phyloP scores from a whole-genome alignment of 2,888 invertebrate species.

The Lasioglossum calceatum region DNA sequence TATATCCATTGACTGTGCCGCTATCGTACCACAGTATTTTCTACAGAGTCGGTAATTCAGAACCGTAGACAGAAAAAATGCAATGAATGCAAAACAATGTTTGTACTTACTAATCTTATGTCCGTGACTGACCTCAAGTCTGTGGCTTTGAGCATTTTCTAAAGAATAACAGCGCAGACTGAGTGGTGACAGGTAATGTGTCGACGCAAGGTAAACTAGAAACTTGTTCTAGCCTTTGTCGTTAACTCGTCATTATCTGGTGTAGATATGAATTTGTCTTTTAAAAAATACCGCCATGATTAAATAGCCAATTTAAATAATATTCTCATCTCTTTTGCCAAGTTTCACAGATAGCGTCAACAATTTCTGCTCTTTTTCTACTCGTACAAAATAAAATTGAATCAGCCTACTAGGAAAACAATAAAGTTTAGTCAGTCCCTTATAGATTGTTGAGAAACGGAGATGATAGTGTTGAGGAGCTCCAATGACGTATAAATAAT shows the following conservation, averaged over 20 bases:
- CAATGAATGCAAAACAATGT: no score
- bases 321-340: no score
- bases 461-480: no score
- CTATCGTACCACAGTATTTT: no score
- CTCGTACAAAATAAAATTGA: background rate
- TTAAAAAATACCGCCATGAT: background rate
- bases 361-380: background rate
- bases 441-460: background rate
- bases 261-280: background rate
- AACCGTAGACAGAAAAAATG: no score
- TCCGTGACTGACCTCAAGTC: no score
- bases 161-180: background rate
- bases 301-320: background rate
- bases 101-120: no score
- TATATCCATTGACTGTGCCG: background rate
- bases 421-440: background rate
- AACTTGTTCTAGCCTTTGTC: background rate
- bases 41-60: no score
- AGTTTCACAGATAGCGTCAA: background rate
- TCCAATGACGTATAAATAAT: background rate
- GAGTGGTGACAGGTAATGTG: background rate
- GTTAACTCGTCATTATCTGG: background rate
- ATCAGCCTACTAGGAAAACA: background rate
- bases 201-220: background rate
- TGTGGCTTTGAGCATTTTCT: background rate